Evolutionary conservation across 2,797 vertebrate species (phyloP).

Genomic region (Dallia pectoralis): DNA sequence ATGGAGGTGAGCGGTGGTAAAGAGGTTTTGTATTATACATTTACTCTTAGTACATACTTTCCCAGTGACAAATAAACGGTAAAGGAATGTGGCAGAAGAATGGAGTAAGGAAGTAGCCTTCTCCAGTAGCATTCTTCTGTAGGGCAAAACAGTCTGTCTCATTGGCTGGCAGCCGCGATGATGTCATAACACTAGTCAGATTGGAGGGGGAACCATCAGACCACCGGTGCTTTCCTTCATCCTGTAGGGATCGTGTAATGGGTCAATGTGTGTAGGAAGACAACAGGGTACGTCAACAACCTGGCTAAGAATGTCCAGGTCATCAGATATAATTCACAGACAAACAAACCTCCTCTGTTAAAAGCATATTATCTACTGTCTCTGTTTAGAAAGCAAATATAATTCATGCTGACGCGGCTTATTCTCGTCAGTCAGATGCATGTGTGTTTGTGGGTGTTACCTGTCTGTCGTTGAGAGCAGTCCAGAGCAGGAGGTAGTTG

Average conservation of each 20-base stretch:
- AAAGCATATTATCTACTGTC: slow-evolving; percentile 22
- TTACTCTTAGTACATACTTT: slow-evolving; percentile 71
- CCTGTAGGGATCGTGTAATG: slow-evolving; percentile 54
- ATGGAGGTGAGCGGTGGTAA: not conserved
- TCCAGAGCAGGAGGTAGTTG: slow-evolving; percentile 81
- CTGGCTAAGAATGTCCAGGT: not conserved
- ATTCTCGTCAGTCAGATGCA: not conserved
- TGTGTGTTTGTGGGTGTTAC: slow-evolving; percentile 49
- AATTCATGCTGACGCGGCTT: not conserved
- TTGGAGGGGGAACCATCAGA: slow-evolving; percentile 78
- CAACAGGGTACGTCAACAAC: not conserved
- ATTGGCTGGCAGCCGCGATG: slow-evolving; percentile 73
- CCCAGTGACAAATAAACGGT: slow-evolving; percentile 84
- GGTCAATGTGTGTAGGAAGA: not conserved
- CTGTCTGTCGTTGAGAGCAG: slow-evolving; percentile 79
- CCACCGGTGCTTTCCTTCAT: slow-evolving; percentile 78
- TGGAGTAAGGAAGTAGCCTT: slow-evolving; percentile 79
- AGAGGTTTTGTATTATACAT: slow-evolving; percentile 27
- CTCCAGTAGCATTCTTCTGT: slow-evolving; percentile 78
- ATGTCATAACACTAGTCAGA: slow-evolving; percentile 60
- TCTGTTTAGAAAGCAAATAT: slow-evolving; percentile 29
- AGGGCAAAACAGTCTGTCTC: slow-evolving; percentile 85
- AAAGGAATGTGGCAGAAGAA: slow-evolving; percentile 83
- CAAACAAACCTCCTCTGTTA: slow-evolving; percentile 39
- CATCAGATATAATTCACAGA: slow-evolving; percentile 21